A percentile compares a stretch with the other conserved stretches of the same genome.
Conservation (phyloP, 2,797 vertebrate genomes). For the Enteromius thamalakanensis region DNA sequence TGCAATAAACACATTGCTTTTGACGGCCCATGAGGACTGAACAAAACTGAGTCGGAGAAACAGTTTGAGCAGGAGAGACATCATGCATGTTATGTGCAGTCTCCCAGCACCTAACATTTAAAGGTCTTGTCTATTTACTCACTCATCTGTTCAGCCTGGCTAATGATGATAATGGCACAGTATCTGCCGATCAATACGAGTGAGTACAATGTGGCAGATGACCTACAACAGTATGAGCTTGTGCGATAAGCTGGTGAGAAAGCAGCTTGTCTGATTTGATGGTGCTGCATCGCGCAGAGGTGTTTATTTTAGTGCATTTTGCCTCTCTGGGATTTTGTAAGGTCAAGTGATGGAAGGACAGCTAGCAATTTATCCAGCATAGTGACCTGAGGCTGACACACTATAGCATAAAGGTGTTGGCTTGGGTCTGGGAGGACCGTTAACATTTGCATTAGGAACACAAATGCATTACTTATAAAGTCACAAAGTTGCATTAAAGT, state of each 20-base stretch:
- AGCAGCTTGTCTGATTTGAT: constrained; percentile 7
- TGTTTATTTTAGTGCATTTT: constrained; percentile 28
- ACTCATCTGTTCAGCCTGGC: constrained; percentile 25
- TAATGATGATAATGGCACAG: constrained; percentile 29
- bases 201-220: constrained; percentile 33
- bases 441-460: constrained; percentile 16
- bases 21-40: not conserved
- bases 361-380: constrained; percentile 19
- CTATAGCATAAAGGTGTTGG: not conserved
- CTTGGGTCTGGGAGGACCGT: not conserved
- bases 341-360: constrained; percentile 4
- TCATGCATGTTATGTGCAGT: constrained; percentile 11
- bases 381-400: constrained; percentile 7
- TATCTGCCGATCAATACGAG: constrained; percentile 22
- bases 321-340: constrained; percentile 20
- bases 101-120: constrained; percentile 28
- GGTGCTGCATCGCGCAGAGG: not conserved
- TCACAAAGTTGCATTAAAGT: not conserved
- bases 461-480: constrained; percentile 8
- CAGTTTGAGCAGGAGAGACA: not conserved
- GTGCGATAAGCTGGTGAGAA: constrained; percentile 30
- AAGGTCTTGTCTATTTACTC: constrained; percentile 36
- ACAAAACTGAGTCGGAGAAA: not conserved
- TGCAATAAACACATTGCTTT: constrained; percentile 5
- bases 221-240: constrained; percentile 30